Percentiles rank a stretch among this genome's conserved stretches.
These are phyloP conservation scores for Cyprinodon tularosa DNA, from an alignment of 2,113 vertebrate genomes.

Conservation along the genomic window DNA sequence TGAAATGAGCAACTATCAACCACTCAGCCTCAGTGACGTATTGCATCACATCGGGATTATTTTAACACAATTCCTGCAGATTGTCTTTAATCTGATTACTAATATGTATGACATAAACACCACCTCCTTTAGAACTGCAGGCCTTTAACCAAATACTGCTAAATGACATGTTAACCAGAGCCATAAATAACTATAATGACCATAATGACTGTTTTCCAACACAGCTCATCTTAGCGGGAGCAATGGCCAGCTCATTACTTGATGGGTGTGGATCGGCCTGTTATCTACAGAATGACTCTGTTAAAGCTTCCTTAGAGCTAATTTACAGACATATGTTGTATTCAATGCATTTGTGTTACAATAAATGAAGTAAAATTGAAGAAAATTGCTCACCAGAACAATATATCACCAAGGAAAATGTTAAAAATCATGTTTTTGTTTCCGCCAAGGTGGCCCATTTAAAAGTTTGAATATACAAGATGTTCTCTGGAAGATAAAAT, in stretches of 20 bases:
- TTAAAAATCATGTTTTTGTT: not conserved
- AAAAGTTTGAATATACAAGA: not conserved
- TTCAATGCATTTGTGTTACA: not conserved
- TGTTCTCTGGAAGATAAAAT: not conserved
- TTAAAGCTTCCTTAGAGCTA: conserved; percentile 5
- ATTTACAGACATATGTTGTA: conserved; percentile 9
- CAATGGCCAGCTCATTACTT: conserved; percentile 24
- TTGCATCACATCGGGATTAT: conserved; percentile 1
- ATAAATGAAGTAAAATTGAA: not conserved
- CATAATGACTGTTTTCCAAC: conserved; percentile 66
- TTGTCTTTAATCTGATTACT: conserved; percentile 3
- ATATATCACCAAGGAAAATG: not conserved
- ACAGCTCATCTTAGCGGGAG: conserved; percentile 34
- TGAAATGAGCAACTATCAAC: conserved; percentile 24
- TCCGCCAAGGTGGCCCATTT: too few species aligned
- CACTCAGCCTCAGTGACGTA: not conserved
- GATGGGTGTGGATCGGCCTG: conserved; percentile 22
- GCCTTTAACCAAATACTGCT: conserved; percentile 19
- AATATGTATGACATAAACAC: conserved; percentile 20
- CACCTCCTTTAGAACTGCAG: conserved; percentile 10
- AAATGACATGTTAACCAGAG: conserved; percentile 40
- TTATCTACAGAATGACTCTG: conserved; percentile 1
- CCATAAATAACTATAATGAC: conserved; percentile 63
- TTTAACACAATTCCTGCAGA: conserved; percentile 11
- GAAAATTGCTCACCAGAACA: not conserved